Evolutionary conservation across 2,113 vertebrate species (phyloP).

Genomic region (Ochotona curzoniae): DNA sequence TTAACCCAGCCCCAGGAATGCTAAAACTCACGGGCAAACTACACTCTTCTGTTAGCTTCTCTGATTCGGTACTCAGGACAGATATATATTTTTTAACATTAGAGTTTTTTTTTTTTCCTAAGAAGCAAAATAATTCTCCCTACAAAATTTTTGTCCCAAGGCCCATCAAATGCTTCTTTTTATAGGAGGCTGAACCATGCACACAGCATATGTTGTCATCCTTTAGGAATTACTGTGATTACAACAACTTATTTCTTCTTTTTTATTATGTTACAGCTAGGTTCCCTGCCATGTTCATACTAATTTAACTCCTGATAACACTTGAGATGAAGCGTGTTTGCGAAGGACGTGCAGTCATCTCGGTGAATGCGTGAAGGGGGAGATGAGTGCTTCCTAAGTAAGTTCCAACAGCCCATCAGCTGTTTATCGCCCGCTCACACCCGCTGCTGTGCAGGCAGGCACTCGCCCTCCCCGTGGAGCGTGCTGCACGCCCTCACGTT

Average conservation of each 20-base stretch:
- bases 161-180: neutral
- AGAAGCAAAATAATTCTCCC: neutral
- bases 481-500: rapidly evolving
- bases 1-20: neutral
- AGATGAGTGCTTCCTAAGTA: neutral
- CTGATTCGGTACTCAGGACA: neutral
- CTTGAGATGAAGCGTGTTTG: neutral
- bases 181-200: neutral
- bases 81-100: neutral
- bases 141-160: neutral
- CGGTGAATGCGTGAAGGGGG: neutral
- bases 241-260: neutral
- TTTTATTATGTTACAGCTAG: neutral
- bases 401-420: neutral
- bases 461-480: rapidly evolving
- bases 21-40: neutral
- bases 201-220: too few relatives aligned
- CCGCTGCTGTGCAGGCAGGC: rapidly evolving
- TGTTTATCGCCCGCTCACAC: rapidly evolving
- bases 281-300: neutral
- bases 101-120: neutral
- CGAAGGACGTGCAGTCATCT: neutral
- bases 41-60: too few relatives aligned
- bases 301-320: neutral
- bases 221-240: neutral